phyloP scores from a whole-genome alignment of 2,113 vertebrate species.

The Pleuronectes platessa region DNA sequence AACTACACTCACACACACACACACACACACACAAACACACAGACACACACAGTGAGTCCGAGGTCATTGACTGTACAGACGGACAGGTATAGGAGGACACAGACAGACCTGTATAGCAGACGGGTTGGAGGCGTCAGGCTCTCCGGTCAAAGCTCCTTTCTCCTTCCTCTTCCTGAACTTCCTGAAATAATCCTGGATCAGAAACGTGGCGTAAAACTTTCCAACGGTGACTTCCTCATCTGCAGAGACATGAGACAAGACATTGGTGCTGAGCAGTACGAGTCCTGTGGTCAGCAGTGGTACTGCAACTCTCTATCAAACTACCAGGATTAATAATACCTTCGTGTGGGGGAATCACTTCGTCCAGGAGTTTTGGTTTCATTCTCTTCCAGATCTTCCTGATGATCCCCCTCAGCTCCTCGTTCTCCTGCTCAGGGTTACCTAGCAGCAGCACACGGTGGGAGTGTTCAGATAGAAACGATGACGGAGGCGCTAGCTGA shows the following conservation, averaged over 20 bases:
- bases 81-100: background rate
- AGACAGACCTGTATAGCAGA: conserved; percentile 76
- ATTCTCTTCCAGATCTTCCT: conserved; percentile 94
- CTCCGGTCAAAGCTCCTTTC: conserved; percentile 74
- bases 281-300: background rate
- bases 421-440: conserved; percentile 88
- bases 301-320: background rate
- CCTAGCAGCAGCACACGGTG: conserved; percentile 70
- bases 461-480: background rate
- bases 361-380: conserved; percentile 91
- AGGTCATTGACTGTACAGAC: background rate
- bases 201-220: conserved; percentile 98
- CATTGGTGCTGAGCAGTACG: background rate
- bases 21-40: background rate
- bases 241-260: conserved; percentile 54
- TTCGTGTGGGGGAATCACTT: conserved; percentile 88
- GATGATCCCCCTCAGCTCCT: conserved; percentile 89
- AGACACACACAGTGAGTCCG: background rate
- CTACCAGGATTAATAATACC: conserved; percentile 61
- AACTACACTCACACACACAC: conserved; percentile 40
- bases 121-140: conserved; percentile 69
- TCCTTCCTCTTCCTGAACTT: conserved; percentile 98
- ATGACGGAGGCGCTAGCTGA: no score
- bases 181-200: conserved; percentile 98
- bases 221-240: conserved; percentile 97